These are phyloP conservation scores for Pterocles burchelli DNA, from an alignment of 2,113 vertebrate genomes.

Conservation along the genomic window DNA sequence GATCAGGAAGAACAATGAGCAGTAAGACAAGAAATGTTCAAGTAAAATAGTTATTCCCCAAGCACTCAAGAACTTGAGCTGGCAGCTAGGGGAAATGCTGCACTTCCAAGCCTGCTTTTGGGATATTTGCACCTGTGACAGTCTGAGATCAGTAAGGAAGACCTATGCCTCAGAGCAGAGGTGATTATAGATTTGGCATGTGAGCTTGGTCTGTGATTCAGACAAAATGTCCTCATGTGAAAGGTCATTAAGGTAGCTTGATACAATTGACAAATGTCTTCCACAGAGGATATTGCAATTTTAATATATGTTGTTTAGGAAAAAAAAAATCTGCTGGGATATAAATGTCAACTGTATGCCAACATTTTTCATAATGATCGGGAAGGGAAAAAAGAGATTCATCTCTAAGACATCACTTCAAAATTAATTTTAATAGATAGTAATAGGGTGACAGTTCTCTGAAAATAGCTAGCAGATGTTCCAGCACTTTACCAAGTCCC, in stretches of 20 bases:
- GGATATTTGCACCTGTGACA: neutral
- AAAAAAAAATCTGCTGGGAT: constrained; percentile 1
- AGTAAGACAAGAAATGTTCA: neutral
- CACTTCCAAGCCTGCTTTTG: neutral
- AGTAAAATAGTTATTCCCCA: neutral
- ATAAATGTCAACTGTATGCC: constrained; percentile 47
- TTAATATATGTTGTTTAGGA: neutral
- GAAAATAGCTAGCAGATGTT: constrained; percentile 70
- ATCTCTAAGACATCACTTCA: constrained; percentile 54
- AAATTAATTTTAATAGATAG: constrained; percentile 72
- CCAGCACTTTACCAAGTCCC: constrained; percentile 29
- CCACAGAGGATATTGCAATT: neutral
- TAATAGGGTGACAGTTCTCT: constrained; percentile 66
- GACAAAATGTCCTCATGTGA: neutral
- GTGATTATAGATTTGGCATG: neutral
- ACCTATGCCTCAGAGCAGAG: neutral
- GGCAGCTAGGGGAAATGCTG: neutral
- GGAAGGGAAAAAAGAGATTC: neutral
- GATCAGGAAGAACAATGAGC: neutral
- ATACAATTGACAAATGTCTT: neutral
- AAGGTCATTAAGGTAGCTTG: constrained; percentile 13
- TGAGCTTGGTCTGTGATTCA: neutral
- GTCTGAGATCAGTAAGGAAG: neutral
- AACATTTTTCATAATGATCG: constrained; percentile 42
- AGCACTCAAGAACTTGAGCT: neutral